Conservation (phyloP, 2,888 invertebrate species). For the Brenthis hecate region DNA sequence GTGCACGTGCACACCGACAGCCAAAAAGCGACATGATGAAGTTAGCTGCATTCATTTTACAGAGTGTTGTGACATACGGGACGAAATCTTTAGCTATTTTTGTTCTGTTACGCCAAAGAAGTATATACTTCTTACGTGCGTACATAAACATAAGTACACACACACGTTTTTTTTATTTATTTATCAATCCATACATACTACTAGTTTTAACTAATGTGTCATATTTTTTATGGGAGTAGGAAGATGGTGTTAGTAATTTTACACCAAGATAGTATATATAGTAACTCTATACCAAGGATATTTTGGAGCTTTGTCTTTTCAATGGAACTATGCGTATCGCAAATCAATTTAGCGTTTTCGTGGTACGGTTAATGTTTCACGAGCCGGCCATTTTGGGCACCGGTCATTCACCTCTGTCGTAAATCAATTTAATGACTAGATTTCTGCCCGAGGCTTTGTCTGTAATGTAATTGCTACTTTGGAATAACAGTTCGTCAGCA, state of each 20-base stretch:
- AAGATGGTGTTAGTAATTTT: background rate
- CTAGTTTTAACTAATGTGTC: no score
- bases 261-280: background rate
- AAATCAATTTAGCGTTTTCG: conserved; percentile 42
- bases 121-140: no score
- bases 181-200: background rate
- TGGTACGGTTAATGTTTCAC: conserved; percentile 41
- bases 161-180: background rate
- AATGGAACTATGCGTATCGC: conserved; percentile 36
- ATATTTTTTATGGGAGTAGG: no score
- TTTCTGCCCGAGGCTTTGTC: conserved; percentile 40
- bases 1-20: no score
- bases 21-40: no score
- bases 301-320: conserved; percentile 6
- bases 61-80: no score
- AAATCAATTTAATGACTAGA: conserved; percentile 46
- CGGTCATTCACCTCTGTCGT: conserved; percentile 47
- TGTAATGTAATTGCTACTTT: conserved; percentile 30
- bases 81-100: no score
- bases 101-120: no score
- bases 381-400: conserved; percentile 50
- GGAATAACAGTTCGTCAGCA: conserved; percentile 23
- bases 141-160: no score
- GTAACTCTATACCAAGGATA: background rate
- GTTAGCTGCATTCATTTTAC: no score